phyloP scores from a whole-genome alignment of 2,113 vertebrate species.

The Epinephelus lanceolatus region DNA sequence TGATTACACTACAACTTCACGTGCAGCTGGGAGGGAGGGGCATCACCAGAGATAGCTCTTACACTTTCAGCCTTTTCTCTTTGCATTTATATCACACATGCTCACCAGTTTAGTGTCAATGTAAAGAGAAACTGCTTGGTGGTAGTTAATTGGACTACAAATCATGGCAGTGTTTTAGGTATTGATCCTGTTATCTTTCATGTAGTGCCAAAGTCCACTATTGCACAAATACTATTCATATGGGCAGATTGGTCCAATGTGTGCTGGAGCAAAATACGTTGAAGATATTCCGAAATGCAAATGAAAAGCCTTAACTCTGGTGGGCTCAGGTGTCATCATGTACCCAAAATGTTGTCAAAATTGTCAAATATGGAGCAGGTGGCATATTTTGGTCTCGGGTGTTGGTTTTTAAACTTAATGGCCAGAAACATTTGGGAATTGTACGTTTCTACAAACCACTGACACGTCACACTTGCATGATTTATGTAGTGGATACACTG shows the following conservation, averaged over 20 bases:
- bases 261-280: neutral
- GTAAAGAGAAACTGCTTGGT: neutral
- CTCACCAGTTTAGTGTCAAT: neutral
- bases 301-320: too few relatives aligned
- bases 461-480: too few relatives aligned
- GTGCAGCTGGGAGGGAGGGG: conserved; percentile 79
- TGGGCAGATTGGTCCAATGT: neutral
- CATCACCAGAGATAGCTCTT: conserved; percentile 41
- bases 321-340: too few relatives aligned
- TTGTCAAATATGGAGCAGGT: too few relatives aligned
- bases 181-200: neutral
- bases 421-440: too few relatives aligned
- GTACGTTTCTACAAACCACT: too few relatives aligned
- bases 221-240: too few relatives aligned
- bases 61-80: neutral
- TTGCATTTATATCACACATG: neutral
- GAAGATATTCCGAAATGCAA: neutral
- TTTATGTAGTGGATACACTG: too few relatives aligned
- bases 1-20: conserved; percentile 89
- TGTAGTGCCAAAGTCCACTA: neutral
- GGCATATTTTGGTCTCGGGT: too few relatives aligned
- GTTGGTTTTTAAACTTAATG: too few relatives aligned
- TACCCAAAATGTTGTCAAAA: too few relatives aligned
- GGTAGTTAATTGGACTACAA: neutral
- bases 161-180: neutral